A percentile compares a stretch with the other conserved stretches of the same genome.
Evolutionary conservation across 2,113 vertebrate species (phyloP).

Genomic region (Lutjanus erythropterus): DNA sequence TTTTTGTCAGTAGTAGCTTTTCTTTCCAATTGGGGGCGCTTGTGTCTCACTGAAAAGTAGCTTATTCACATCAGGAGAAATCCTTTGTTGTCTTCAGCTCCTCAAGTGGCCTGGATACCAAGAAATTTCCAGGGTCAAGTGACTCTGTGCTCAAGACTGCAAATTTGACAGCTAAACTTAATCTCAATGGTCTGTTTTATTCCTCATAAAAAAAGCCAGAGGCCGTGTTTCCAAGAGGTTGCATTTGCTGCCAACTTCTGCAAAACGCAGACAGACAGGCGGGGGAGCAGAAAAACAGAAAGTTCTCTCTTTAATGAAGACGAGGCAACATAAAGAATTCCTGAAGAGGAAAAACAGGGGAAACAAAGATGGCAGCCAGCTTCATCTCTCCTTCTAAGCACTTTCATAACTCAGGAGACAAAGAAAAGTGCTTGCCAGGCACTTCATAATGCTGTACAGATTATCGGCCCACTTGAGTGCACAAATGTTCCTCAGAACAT

Average conservation of each 20-base stretch:
- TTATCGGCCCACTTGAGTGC: slow-evolving; percentile 49
- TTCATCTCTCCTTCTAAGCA: slow-evolving; percentile 19
- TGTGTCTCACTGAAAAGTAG: slow-evolving; percentile 17
- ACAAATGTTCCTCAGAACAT: slow-evolving; percentile 47
- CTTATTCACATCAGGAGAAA: background rate
- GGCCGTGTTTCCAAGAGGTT: background rate
- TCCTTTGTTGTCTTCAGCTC: slow-evolving; percentile 27
- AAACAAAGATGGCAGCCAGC: background rate
- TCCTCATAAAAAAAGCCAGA: slow-evolving; percentile 24
- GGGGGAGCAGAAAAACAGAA: background rate
- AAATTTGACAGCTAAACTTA: slow-evolving; percentile 35
- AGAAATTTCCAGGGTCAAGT: slow-evolving; percentile 58
- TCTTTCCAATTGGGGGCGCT: slow-evolving; percentile 51
- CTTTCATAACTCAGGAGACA: slow-evolving; percentile 37
- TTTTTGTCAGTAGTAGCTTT: slow-evolving; percentile 9
- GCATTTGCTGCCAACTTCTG: slow-evolving; percentile 20
- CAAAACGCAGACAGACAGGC: background rate
- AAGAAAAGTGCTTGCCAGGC: slow-evolving; percentile 42
- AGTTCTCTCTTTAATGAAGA: background rate
- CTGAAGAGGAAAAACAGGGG: slow-evolving; percentile 3
- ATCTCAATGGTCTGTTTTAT: slow-evolving; percentile 26
- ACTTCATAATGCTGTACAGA: slow-evolving; percentile 43
- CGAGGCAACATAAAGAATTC: background rate
- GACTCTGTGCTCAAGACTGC: slow-evolving; percentile 20
- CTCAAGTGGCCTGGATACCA: slow-evolving; percentile 51